A percentile compares a stretch with the other conserved stretches of the same genome.
phyloP scores from a whole-genome alignment of 2,797 vertebrate species.

The Micropoecilia bifurca region DNA sequence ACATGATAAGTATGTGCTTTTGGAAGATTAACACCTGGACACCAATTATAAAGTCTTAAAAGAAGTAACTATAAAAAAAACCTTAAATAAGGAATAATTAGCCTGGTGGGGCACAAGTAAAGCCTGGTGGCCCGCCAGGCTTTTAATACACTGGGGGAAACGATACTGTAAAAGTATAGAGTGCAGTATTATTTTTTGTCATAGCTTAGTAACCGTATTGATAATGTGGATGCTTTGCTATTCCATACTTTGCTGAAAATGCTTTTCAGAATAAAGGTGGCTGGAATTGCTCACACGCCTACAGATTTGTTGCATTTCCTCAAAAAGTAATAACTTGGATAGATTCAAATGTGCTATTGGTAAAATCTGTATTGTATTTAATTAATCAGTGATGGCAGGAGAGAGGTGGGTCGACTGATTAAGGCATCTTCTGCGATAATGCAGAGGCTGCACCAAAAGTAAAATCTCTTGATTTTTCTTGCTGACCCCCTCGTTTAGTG shows the following conservation, averaged over 20 bases:
- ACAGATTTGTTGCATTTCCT: neutral
- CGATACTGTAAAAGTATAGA: neutral
- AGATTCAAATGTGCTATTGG: neutral
- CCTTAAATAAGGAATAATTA: too few relatives aligned
- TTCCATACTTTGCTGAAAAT: neutral
- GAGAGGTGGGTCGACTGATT: neutral
- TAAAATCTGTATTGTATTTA: neutral
- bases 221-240: neutral
- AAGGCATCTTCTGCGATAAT: neutral
- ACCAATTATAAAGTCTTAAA: too few relatives aligned
- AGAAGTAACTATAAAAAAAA: too few relatives aligned
- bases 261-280: neutral
- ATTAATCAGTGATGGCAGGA: neutral
- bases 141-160: too few relatives aligned
- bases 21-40: too few relatives aligned
- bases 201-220: neutral
- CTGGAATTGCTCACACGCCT: neutral
- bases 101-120: too few relatives aligned
- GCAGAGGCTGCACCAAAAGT: neutral
- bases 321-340: neutral
- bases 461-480: neutral
- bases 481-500: neutral
- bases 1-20: too few relatives aligned
- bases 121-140: too few relatives aligned
- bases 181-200: neutral